phyloP scores from a whole-genome alignment of 2,113 vertebrate species.

The Protomyctophum bolini region DNA sequence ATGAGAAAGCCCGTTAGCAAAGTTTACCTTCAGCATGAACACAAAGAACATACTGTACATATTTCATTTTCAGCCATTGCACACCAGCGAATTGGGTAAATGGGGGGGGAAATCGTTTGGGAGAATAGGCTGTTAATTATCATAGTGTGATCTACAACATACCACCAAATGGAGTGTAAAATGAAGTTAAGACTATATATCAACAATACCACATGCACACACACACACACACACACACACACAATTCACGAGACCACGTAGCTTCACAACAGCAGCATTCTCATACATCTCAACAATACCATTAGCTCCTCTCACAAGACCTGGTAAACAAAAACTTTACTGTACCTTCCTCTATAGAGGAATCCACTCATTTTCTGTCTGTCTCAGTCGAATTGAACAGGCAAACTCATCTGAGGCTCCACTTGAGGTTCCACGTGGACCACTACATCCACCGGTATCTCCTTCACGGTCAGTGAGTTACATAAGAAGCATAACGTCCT shows the following conservation, averaged over 20 bases:
- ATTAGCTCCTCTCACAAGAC: background rate
- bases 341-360: slow-evolving; percentile 78
- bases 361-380: slow-evolving; percentile 73
- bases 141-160: too few species aligned
- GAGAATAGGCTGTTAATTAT: too few species aligned
- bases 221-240: slow-evolving; percentile 1
- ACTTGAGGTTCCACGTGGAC: slow-evolving; percentile 12
- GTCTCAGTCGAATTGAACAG: slow-evolving; percentile 12
- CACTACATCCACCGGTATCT: slow-evolving; percentile 15
- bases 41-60: slow-evolving; percentile 17
- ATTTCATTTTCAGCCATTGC: too few species aligned
- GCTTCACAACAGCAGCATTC: background rate
- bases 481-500: background rate
- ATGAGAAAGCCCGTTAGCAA: background rate
- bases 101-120: too few species aligned
- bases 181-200: background rate
- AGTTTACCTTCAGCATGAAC: slow-evolving; percentile 7
- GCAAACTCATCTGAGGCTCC: background rate
- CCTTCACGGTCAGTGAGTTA: slow-evolving; percentile 22
- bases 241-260: background rate
- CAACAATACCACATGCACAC: background rate
- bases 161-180: too few species aligned
- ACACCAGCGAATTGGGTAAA: too few species aligned
- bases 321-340: slow-evolving; percentile 12
- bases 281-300: too few species aligned